Base-by-base conservation (phyloP, 2,797 vertebrate species). In the Semotilus atromaculatus region DNA sequence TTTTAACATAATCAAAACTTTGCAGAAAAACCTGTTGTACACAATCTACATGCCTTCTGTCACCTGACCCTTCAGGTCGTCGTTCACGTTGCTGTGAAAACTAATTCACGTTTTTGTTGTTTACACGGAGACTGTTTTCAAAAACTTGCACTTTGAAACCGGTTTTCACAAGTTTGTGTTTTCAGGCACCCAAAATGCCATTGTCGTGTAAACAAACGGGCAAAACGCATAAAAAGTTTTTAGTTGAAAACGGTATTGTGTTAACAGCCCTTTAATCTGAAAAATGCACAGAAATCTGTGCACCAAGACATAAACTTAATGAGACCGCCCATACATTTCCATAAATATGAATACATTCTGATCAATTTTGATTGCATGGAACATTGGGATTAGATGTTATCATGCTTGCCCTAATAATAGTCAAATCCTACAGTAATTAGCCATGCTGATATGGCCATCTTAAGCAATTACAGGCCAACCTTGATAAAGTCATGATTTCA, bases 381-480 rank as follows among this genome's bases (percentile, higher is more conserved):
- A n/a, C 31, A n/a, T 34, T n/a, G 31, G 48, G 31, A 55, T 23
- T 36, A 31, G 23, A 36, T 4, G 11, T 55, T 16, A 55, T 75
- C 48, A 14, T 23, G 7, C 31, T 55, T n/a, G 21, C 3, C 10
- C 16, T 36, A 36, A 53, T 53, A 21, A 74, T 31, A 10, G 5
- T 53, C 45, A 74, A 55, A 55, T 55, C 19, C 48, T 55, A 16
- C 29, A 55, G 73, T 11, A 36, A 55, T 75, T 75, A 75, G 72
- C 19, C 23, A 64, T 79, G 11, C 5, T 23, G 60, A 31, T 66
- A 31, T 31, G 62, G 34, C 23, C 26, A 0, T 67, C 21, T n/a
- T 31, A 45, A 45, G 55, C 38, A 34, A 79, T 66, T 48, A 66
- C 38, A 79, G 40, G 11, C 19, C 26, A 36, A 53, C 8, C 2